phyloP scores from a whole-genome alignment of 2,888 invertebrate genomes.

The Dexiosoma caninum region DNA sequence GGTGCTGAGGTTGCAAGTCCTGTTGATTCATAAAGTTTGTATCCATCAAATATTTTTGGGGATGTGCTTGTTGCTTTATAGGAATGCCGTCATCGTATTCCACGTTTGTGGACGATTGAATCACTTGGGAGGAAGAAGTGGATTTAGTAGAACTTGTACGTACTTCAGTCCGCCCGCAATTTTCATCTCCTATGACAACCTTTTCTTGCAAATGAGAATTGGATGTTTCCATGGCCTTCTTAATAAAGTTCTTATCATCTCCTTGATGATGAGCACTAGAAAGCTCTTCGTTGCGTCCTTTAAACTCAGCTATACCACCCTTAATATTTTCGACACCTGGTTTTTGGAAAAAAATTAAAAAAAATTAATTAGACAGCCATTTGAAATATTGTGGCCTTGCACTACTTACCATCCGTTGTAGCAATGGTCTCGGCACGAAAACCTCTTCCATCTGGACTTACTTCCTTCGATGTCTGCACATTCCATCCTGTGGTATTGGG shows the following conservation, averaged over 20 bases:
- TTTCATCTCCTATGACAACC: slow-evolving; percentile 79
- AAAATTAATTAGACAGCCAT: no score
- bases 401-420: slow-evolving; percentile 81
- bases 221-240: slow-evolving; percentile 78
- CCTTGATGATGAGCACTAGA: slow-evolving; percentile 80
- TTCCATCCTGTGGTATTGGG: slow-evolving; percentile 82
- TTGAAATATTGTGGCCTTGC: no score
- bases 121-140: slow-evolving; percentile 73
- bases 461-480: slow-evolving; percentile 82
- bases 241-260: slow-evolving; percentile 79
- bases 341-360: slow-evolving; percentile 14
- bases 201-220: slow-evolving; percentile 79
- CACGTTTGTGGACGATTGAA: slow-evolving; percentile 72
- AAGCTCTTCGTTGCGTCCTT: slow-evolving; percentile 82
- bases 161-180: slow-evolving; percentile 77
- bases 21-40: slow-evolving; percentile 69
- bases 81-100: slow-evolving; percentile 68
- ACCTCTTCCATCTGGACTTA: slow-evolving; percentile 83
- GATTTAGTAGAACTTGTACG: slow-evolving; percentile 75
- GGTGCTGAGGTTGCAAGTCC: slow-evolving; percentile 72
- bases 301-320: slow-evolving; percentile 82
- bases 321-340: slow-evolving; percentile 82
- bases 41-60: slow-evolving; percentile 68
- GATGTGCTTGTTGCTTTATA: slow-evolving; percentile 13
- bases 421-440: slow-evolving; percentile 81